Conservation (phyloP, 2,888 invertebrate species). For the Gisinianus flammeolus region DNA sequence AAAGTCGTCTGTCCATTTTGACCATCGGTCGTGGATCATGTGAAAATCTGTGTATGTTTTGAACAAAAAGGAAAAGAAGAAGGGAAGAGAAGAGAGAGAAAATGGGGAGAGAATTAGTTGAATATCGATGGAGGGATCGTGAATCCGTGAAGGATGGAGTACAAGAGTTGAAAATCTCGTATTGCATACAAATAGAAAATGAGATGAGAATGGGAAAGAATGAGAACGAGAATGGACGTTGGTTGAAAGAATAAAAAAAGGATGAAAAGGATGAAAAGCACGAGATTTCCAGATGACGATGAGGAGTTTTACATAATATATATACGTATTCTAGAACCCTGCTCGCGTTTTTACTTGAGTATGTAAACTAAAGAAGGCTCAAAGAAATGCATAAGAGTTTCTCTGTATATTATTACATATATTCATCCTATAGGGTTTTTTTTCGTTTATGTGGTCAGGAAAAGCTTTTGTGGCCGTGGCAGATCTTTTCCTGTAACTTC, state of each 20-base stretch:
- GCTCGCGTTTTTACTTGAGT: too few relatives aligned
- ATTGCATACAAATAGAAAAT: neutral
- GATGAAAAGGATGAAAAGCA: neutral
- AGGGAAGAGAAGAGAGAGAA: neutral
- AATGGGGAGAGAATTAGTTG: too few relatives aligned
- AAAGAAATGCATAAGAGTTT: too few relatives aligned
- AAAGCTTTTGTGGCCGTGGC: slow-evolving; percentile 22
- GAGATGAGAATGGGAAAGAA: neutral
- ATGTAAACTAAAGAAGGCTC: too few relatives aligned
- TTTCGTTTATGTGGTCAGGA: slow-evolving; percentile 28
- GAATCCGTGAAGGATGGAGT: too few relatives aligned
- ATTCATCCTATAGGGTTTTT: too few relatives aligned
- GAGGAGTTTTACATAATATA: too few relatives aligned
- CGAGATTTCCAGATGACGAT: slow-evolving; percentile 7
- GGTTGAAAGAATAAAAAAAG: neutral
- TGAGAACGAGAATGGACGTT: neutral
- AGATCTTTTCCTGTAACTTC: slow-evolving; percentile 36
- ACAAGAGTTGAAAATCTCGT: too few relatives aligned
- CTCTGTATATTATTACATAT: too few relatives aligned
- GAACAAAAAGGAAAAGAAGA: neutral
- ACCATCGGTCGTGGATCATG: too few relatives aligned
- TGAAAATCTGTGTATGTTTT: neutral
- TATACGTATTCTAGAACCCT: too few relatives aligned
- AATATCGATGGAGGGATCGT: too few relatives aligned
- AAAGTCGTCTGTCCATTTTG: neutral